Base-by-base conservation (phyloP, 2,113 vertebrate species). In the Paralichthys olivaceus region DNA sequence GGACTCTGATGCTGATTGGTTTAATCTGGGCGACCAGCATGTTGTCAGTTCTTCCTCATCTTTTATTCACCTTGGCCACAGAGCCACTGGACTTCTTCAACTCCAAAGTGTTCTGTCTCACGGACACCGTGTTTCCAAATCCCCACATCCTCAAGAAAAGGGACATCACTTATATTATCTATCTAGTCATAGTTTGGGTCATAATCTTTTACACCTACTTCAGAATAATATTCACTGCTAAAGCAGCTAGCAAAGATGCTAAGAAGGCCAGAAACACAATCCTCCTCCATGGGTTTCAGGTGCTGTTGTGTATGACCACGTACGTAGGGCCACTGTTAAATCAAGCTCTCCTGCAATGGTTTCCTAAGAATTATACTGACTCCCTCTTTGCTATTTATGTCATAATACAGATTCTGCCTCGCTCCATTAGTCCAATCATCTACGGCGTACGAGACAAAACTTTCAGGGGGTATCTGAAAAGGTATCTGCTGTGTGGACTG, bases 221-320 rank as follows among this genome's bases (percentile, higher is more conserved):
- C 51, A 87, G 22, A 5, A 90, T 94, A 5, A n/a, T 93, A 13
- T 90, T 88, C 15, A 81, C 90, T 1, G 92, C 83, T 5, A 79
- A 80, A 22, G 25, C 77, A 1, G 83, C 86, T 0, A 86, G 59
- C 61, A 77, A 55, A 6, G 81, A 93, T 3, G 83, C 84, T 4
- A 88, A 47, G 4, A 94, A 93, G 23, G 93, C 94, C 22, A 79
- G 80, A 61, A 91, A 87, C 54, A 94, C 94, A 8, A 86, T 94
- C 37, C 7, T 94, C 11, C 88, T 94, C 1, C 93, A 94, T 0
- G 90, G 84, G 0, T 80, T 88, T 12, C 94, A 94, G 83, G 66
- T 94, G 55, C n/a, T 94, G 34, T 58, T 94, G 29, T 92, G 91
- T 37, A 92, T 93, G 89, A 22, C 87, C 1, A 77, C 81, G 0